Evolutionary conservation across 2,888 invertebrate genomes (phyloP).

Genomic region (Lasiommata megera): DNA sequence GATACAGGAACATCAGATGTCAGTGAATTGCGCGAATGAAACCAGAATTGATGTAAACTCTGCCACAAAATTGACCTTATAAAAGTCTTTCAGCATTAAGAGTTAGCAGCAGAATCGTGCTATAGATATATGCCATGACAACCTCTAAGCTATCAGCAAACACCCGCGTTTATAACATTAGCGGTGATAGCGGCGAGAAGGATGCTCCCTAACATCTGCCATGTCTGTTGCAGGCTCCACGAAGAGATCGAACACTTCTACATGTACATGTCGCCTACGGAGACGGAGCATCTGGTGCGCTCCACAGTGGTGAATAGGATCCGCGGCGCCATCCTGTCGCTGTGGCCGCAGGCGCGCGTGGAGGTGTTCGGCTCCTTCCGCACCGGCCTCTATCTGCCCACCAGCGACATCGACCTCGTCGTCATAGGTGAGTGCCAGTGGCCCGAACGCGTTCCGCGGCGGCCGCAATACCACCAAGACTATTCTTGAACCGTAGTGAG

Average conservation of each 20-base stretch:
- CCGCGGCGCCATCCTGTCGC: conserved; percentile 90
- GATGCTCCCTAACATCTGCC: background rate
- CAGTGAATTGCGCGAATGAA: no score
- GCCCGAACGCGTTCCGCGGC: background rate
- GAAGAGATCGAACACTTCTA: conserved; percentile 99
- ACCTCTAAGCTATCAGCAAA: no score
- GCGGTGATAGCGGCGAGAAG: no score
- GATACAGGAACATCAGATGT: no score
- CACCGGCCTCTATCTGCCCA: conserved; percentile 98
- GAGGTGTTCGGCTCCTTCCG: conserved; percentile 99
- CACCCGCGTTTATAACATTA: no score
- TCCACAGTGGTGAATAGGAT: conserved; percentile 94
- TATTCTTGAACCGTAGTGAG: no score
- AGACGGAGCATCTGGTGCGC: conserved; percentile 94
- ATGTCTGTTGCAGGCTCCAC: conserved; percentile 86
- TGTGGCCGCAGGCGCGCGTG: conserved; percentile 97
- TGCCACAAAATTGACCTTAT: no score
- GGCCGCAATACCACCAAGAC: no score
- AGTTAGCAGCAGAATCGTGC: no score
- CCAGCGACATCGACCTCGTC: conserved; percentile 89
- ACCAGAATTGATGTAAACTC: no score
- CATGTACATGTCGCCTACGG: conserved; percentile 95
- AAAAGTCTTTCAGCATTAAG: no score
- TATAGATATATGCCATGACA: no score
- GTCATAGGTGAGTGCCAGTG: conserved; percentile 83